Evolutionary conservation across 2,797 vertebrate genomes (phyloP).

Genomic region (Hafferia zeledoni): DNA sequence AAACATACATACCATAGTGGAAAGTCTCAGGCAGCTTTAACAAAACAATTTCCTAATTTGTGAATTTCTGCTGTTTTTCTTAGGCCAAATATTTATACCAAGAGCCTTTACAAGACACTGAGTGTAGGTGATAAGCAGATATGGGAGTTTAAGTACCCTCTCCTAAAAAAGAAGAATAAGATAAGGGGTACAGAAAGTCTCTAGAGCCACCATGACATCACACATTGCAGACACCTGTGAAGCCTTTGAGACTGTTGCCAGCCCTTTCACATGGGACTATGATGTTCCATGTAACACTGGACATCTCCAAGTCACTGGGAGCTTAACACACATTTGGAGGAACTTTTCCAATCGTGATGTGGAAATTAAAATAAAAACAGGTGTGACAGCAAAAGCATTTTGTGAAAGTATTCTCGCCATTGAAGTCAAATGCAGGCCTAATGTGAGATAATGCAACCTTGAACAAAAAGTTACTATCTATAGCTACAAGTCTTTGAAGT

Average conservation of each 20-base stretch:
- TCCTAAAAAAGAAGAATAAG: neutral
- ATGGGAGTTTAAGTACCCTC: neutral
- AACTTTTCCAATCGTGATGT: neutral
- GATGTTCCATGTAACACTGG: neutral
- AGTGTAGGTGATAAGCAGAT: neutral
- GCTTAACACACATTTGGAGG: neutral
- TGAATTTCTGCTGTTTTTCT: neutral
- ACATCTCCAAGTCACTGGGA: neutral
- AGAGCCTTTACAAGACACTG: neutral
- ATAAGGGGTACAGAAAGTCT: neutral
- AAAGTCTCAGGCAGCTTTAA: neutral
- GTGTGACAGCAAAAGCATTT: neutral
- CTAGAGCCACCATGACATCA: accelerated
- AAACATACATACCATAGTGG: neutral
- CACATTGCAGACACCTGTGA: neutral
- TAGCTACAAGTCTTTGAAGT: neutral
- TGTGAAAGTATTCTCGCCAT: neutral
- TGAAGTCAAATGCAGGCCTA: neutral
- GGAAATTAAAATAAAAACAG: neutral
- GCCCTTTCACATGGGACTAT: neutral
- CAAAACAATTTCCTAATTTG: neutral
- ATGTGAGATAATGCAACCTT: neutral
- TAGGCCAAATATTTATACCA: neutral
- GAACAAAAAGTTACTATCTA: neutral
- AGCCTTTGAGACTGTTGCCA: neutral